Conservation (phyloP, 2,888 invertebrate genomes). For the Napeogenes inachia region DNA sequence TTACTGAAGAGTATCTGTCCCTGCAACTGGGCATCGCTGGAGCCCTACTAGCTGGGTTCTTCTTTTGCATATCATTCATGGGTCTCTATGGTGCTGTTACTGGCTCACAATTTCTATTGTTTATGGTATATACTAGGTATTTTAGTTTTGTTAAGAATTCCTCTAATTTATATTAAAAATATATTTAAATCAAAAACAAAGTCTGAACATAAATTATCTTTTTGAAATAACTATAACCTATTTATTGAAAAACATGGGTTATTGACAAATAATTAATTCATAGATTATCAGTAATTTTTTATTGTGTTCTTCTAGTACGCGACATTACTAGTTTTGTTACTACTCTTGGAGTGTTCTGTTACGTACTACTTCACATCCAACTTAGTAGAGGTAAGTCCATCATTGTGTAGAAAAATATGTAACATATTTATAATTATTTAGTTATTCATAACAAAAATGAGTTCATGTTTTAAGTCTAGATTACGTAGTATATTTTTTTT, state of each 20-base stretch:
- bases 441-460: too few species aligned
- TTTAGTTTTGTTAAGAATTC: not conserved
- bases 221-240: not conserved
- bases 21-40: constrained; percentile 45
- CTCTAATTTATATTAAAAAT: not conserved
- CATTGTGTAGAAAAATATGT: too few species aligned
- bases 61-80: constrained; percentile 58
- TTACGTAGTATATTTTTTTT: not conserved
- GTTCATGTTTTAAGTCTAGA: not conserved
- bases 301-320: constrained; percentile 56
- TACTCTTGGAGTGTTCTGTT: constrained; percentile 60
- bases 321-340: constrained; percentile 48
- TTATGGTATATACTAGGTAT: constrained; percentile 51
- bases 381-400: constrained; percentile 40
- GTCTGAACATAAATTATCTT: not conserved
- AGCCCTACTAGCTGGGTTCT: constrained; percentile 41
- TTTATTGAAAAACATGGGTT: too few species aligned
- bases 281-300: not conserved
- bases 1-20: constrained; percentile 44
- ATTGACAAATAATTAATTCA: too few species aligned
- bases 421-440: too few species aligned
- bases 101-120: constrained; percentile 55
- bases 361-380: constrained; percentile 58
- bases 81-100: constrained; percentile 56
- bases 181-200: not conserved